These are phyloP conservation scores for Drosophila atripex DNA, from an alignment of 2,888 invertebrate genomes.

Conservation along the genomic window DNA sequence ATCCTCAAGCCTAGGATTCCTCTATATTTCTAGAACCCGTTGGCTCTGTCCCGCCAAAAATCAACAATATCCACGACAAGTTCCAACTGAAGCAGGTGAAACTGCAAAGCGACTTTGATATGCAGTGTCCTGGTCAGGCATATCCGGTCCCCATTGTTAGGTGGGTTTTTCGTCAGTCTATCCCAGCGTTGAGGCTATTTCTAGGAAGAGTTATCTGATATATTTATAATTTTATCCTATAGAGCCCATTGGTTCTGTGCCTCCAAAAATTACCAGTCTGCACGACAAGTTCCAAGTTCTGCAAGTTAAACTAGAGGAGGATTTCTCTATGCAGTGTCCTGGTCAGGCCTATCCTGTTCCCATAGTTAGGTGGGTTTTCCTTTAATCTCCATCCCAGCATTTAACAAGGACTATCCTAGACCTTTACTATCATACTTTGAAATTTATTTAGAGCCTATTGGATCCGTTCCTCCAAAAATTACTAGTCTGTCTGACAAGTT, in stretches of 20 bases:
- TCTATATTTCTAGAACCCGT: conserved; percentile 82
- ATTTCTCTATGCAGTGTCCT: conserved; percentile 88
- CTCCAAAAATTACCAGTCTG: conserved; percentile 86
- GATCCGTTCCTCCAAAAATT: conserved; percentile 87
- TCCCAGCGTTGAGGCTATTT: not conserved
- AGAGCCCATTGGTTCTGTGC: conserved; percentile 85
- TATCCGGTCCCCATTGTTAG: conserved; percentile 90
- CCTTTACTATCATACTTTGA: too few species aligned
- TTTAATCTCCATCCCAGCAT: too few species aligned
- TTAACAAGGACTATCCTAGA: too few species aligned
- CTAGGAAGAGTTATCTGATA: not conserved
- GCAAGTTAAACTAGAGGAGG: conserved; percentile 84
- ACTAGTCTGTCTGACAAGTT: conserved; percentile 84
- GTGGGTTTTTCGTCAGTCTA: conserved; percentile 75
- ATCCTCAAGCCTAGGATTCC: not conserved
- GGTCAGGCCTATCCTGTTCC: conserved; percentile 92
- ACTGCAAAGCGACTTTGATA: conserved; percentile 85
- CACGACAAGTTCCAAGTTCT: conserved; percentile 83
- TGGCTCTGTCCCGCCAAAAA: conserved; percentile 86
- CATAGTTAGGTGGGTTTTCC: conserved; percentile 85
- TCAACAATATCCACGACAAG: conserved; percentile 85
- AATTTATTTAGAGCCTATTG: conserved; percentile 82
- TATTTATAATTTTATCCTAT: not conserved
- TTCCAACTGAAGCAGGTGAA: conserved; percentile 83
- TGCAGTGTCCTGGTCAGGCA: conserved; percentile 90